phyloP scores from a whole-genome alignment of 2,113 vertebrate species.

The Urocolius indicus region DNA sequence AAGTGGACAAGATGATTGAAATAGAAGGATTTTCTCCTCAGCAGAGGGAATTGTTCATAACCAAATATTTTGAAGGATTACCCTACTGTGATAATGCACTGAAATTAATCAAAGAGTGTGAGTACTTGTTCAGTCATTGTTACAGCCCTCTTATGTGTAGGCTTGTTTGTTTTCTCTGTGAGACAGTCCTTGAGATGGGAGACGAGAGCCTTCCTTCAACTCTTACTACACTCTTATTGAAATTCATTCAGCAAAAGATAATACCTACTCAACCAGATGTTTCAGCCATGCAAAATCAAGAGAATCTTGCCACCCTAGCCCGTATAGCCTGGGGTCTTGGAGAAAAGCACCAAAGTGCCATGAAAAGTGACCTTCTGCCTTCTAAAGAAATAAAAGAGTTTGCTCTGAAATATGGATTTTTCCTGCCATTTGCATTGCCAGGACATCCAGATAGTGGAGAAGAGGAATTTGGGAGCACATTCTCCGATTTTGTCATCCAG shows the following conservation, averaged over 20 bases:
- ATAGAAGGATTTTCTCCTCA: conserved; percentile 81
- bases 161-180: conserved; percentile 80
- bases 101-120: conserved; percentile 65
- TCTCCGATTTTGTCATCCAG: conserved; percentile 83
- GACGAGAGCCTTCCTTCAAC: conserved; percentile 78
- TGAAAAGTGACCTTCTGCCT: conserved; percentile 37
- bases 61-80: conserved; percentile 75
- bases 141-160: conserved; percentile 85
- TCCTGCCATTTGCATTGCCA: conserved; percentile 43
- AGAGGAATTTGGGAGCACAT: conserved; percentile 59
- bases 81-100: conserved; percentile 39
- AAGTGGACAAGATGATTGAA: conserved; percentile 84
- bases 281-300: neutral
- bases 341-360: conserved; percentile 72
- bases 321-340: conserved; percentile 84
- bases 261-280: neutral
- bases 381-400: conserved; percentile 72
- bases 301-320: conserved; percentile 72
- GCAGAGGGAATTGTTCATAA: conserved; percentile 80
- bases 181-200: conserved; percentile 50
- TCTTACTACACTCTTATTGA: conserved; percentile 82
- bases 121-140: conserved; percentile 82
- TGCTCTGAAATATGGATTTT: conserved; percentile 74
- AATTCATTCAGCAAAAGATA: conserved; percentile 69
- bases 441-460: neutral